A percentile compares a stretch with the other conserved stretches of the same genome.
Conservation (phyloP, 2,888 invertebrate genomes). For the Lepidocyrtoides sp. region DNA sequence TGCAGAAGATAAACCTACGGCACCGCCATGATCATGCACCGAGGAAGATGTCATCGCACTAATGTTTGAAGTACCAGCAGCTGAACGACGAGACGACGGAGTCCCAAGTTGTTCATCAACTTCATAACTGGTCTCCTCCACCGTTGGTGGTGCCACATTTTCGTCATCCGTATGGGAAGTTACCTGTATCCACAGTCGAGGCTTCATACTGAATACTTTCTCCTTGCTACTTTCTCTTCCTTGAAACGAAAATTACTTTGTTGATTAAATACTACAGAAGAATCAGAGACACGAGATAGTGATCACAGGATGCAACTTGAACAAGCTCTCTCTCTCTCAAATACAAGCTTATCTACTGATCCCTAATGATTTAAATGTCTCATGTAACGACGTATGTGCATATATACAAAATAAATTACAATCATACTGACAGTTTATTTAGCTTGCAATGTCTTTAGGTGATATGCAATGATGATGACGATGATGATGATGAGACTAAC, state of each 20-base stretch:
- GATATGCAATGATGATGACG: no score
- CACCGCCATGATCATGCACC: not conserved
- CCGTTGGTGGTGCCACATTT: slow-evolving; percentile 58
- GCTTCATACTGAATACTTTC: slow-evolving; percentile 51
- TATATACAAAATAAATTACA: no score
- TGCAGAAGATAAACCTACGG: not conserved
- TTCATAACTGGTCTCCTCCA: slow-evolving; percentile 12
- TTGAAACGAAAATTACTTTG: not conserved
- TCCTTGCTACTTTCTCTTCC: not conserved
- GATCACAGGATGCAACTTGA: not conserved
- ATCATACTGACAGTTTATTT: no score
- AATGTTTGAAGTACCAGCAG: not conserved
- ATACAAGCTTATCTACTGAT: not conserved
- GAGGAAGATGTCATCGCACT: slow-evolving; percentile 19
- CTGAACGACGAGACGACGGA: not conserved
- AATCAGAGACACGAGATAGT: not conserved
- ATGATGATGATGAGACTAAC: no score
- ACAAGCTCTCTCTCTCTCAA: no score
- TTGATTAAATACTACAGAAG: not conserved
- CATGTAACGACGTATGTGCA: not conserved
- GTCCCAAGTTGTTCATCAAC: slow-evolving; percentile 42
- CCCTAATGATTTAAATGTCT: not conserved
- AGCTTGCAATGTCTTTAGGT: no score
- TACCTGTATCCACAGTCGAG: slow-evolving; percentile 74
- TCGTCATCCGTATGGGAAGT: slow-evolving; percentile 70